phyloP scores from a whole-genome alignment of 35 echinoderm and acorn worm species.

The Apostichopus parvimensis region DNA sequence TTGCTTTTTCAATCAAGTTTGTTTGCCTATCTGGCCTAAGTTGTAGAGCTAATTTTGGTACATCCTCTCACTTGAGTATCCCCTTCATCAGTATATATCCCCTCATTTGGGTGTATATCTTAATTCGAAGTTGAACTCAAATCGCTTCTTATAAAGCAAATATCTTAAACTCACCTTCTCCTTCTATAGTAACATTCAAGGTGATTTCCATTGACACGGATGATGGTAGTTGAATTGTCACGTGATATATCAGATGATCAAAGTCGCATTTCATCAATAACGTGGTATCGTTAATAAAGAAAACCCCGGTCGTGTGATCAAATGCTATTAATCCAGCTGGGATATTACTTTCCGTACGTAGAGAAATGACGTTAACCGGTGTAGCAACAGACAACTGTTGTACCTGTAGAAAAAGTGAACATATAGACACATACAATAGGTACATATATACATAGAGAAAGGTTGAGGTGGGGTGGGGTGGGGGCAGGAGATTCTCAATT shows the following conservation, averaged over 20 bases:
- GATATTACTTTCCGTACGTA: background rate
- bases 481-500: no score
- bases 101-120: no score
- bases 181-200: background rate
- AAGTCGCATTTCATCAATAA: background rate
- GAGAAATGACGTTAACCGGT: background rate
- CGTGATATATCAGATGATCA: background rate
- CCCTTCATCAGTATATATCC: no score
- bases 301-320: background rate
- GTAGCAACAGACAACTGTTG: background rate
- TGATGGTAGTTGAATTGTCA: background rate
- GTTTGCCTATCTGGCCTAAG: no score
- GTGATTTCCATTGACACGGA: background rate
- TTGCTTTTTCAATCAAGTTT: no score
- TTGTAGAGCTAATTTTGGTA: no score
- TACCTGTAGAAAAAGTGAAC: background rate
- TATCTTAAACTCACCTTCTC: background rate
- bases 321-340: background rate
- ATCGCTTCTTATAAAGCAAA: no score
- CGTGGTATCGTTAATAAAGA: background rate
- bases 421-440: background rate
- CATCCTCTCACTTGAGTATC: no score
- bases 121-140: no score
- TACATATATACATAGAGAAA: no score
- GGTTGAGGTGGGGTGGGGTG: no score